Conservation (phyloP, 2,113 vertebrate species). For the Xiphophorus maculatus region DNA sequence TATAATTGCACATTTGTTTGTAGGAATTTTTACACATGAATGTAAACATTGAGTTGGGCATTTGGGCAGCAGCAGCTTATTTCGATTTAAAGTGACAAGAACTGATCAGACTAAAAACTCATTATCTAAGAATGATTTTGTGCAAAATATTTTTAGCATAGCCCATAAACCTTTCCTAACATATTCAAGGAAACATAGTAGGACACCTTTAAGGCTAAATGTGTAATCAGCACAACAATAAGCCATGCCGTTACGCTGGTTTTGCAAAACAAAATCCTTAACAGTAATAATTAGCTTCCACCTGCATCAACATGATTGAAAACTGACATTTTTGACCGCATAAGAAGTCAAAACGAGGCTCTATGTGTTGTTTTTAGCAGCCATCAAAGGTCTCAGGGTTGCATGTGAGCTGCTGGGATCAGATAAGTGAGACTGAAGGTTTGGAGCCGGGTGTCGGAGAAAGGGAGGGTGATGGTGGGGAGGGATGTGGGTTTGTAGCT, state of each 20-base stretch:
- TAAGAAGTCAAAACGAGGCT: not conserved
- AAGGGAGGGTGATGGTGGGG: not conserved
- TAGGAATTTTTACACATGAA: too few relatives aligned
- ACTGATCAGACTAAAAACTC: too few relatives aligned
- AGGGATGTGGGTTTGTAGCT: conserved; percentile 23
- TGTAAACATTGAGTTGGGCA: too few relatives aligned
- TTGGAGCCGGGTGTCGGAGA: conserved; percentile 2
- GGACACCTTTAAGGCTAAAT: not conserved
- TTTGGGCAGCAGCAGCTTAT: too few relatives aligned
- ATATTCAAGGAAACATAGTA: too few relatives aligned
- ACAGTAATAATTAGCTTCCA: not conserved
- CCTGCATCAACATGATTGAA: not conserved
- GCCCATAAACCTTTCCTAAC: too few relatives aligned
- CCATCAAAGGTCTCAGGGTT: conserved; percentile 21
- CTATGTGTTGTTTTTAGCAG: conserved; percentile 14
- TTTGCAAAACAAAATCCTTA: not conserved
- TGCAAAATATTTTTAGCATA: too few relatives aligned
- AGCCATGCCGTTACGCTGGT: not conserved
- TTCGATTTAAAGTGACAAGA: too few relatives aligned
- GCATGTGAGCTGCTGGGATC: conserved; percentile 38
- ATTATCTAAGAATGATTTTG: too few relatives aligned
- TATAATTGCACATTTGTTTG: too few relatives aligned
- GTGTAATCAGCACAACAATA: not conserved
- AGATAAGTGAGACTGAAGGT: conserved; percentile 41
- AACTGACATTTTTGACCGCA: not conserved